Evolutionary conservation across 2,113 vertebrate genomes (phyloP), one percentile per base, ranked within the genome.

Genomic region (Rhagologus leucostigma): DNA sequence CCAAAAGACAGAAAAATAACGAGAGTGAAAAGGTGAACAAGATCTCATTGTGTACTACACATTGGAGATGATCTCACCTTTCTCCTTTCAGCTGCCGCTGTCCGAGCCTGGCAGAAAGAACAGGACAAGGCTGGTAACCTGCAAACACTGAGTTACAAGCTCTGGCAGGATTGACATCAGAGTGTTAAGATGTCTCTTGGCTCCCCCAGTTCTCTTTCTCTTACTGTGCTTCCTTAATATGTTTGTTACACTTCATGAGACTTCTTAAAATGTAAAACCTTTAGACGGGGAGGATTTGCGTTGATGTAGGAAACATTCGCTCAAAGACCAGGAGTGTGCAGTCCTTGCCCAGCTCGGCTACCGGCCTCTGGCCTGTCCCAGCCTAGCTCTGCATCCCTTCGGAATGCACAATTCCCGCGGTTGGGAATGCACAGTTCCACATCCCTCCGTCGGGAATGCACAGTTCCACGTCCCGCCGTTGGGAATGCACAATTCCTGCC

Each of bases 401-500:
- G 13, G 64, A 62, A 20, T 13, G 18, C 21, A 6, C 27, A 52
- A 30, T 30, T 30, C 52, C 27, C 6, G 16, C 42, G 4, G 3
- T 4, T 6, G 33, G 24, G 46, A 37, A 37, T 11, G 44, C 41
- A 3, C 42, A 24, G 3, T 16, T 17, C 44, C 59, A 13, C 20
- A 35, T n/a, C 24, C 46, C 33, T 4, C 9, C 6, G 12, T 6
- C 9, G 47, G 19, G 5, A 27, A 35, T 27, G 11, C 8, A n/a
- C n/a, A n/a, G n/a, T n/a, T n/a, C n/a, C n/a, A n/a, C 41, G 13
- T 41, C 41, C 41, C 41, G 41, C 11, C 6, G 41, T 15, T 16
- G 47, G 21, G 6, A 30, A 30, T 30, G 12, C 9, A 6, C 46
- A 35, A 1, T 18, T 11, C 27, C 44, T 4, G 10, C 2, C 0